phyloP scores from a whole-genome alignment of 2,797 vertebrate genomes.

The Molossus molossus region DNA sequence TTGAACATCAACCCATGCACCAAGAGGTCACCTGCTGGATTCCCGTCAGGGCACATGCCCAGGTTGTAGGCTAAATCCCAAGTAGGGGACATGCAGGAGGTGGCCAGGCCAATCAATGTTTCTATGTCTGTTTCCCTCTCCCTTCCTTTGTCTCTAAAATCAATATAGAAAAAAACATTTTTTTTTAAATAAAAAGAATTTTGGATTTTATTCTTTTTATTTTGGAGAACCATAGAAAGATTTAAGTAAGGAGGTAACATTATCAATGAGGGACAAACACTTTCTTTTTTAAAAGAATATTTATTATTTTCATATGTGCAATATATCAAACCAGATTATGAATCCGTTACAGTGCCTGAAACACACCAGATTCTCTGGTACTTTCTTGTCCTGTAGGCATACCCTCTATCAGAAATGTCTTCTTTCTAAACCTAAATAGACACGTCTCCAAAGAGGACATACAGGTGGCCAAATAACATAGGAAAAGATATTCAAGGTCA shows the following conservation, averaged over 20 bases:
- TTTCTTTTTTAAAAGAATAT: slow-evolving; percentile 41
- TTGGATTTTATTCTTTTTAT: slow-evolving; percentile 18
- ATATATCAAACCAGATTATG: neutral
- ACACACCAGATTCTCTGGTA: neutral
- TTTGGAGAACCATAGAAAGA: neutral
- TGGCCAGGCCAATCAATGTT: too few relatives aligned
- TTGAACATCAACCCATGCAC: too few relatives aligned
- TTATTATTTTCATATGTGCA: slow-evolving; percentile 2
- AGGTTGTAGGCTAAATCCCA: too few relatives aligned
- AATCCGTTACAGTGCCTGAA: slow-evolving; percentile 16
- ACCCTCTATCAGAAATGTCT: neutral
- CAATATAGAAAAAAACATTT: too few relatives aligned
- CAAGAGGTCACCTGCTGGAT: too few relatives aligned
- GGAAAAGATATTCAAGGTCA: neutral
- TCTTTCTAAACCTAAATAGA: neutral
- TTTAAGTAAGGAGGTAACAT: neutral
- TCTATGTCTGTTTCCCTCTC: too few relatives aligned
- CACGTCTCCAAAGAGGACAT: neutral
- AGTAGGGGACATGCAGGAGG: too few relatives aligned
- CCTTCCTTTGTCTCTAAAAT: too few relatives aligned
- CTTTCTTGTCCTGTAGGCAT: neutral
- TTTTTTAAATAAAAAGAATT: too few relatives aligned
- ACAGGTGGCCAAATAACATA: neutral
- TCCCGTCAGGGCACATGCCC: too few relatives aligned
- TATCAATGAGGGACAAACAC: neutral